Base-by-base conservation (phyloP, 2,113 vertebrate species). In the Syngnathus typhle region DNA sequence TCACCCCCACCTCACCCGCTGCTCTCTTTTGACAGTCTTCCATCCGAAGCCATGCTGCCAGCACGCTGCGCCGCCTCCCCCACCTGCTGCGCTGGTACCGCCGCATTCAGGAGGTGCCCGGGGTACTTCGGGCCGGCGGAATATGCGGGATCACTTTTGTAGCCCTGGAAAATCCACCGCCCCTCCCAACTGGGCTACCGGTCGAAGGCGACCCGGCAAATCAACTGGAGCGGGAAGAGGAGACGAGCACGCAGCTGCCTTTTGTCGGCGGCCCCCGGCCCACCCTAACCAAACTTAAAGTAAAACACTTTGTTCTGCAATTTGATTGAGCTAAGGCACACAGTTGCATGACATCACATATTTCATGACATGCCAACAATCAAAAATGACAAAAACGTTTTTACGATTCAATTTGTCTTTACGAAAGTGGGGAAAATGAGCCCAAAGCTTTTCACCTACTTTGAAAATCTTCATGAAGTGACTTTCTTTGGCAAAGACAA, bases 211-310 rank as follows among this genome's bases (percentile, higher is more conserved):
- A 41, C 2, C 60, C 3, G 32, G 12, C 71, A 6, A 69, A 38
- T 32, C 78, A 52, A 60, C 47, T 59, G 51, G 75, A 86, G 56
- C 75, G 88, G 27, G 73, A 84, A 59, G 85, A 86, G 11, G 79
- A 79, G 61, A 75, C 65, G 44, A 78, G 75, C 13, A 76, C 74
- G n/a, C 87, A 92, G n/a, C 68, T 73, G 73, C 72, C 83, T 37
- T 98, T 98, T 80, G 78, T 92, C 38, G 96, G 97, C 61, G 96
- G 97, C 60, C 97, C 96, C 11, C 92, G 97, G 75, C 96, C 95
- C 76, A 99, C 96, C 23, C 93, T 99, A 89, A 92, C 91, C 54
- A 99, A 99, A 72, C 91, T 99, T 69, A 93, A 93, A 92, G 96
- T 99, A 94, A 88, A 80, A 72, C 0, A 70, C 76, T 73, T 64